phyloP scores from a whole-genome alignment of 2,113 vertebrate genomes.

The Indicator indicator region DNA sequence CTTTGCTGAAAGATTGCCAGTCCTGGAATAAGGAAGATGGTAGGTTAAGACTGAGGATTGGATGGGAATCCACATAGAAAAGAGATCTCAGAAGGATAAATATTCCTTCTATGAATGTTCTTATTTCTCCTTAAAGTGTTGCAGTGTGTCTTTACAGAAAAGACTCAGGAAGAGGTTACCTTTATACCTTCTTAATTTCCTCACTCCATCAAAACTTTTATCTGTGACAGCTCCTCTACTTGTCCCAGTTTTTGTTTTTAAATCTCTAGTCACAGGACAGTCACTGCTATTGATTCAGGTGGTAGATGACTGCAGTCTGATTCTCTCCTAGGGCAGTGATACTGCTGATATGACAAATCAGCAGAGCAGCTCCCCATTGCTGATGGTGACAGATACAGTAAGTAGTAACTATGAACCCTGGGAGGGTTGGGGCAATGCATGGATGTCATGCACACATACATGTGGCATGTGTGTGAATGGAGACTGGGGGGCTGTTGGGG shows the following conservation, averaged over 20 bases:
- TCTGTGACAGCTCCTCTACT: background rate
- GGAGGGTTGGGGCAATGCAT: background rate
- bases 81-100: slow-evolving; percentile 36
- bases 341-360: background rate
- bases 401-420: background rate
- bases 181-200: background rate
- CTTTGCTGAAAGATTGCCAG: slow-evolving; percentile 58
- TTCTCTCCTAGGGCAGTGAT: background rate
- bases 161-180: background rate
- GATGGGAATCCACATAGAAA: slow-evolving; percentile 24
- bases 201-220: background rate
- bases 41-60: slow-evolving; percentile 27
- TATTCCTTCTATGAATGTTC: background rate
- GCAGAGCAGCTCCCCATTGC: background rate
- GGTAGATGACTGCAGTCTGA: background rate
- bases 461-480: rapidly evolving
- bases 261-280: background rate
- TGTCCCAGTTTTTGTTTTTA: background rate
- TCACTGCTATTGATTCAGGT: background rate
- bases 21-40: slow-evolving; percentile 25
- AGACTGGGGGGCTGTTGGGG: rapidly evolving
- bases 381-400: rapidly evolving
- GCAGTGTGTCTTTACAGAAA: background rate
- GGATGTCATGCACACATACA: background rate
- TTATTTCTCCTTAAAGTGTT: background rate